Percentiles rank a stretch among this genome's conserved stretches.
phyloP scores from a whole-genome alignment of 2,888 invertebrate genomes.

The Formica aserva region DNA sequence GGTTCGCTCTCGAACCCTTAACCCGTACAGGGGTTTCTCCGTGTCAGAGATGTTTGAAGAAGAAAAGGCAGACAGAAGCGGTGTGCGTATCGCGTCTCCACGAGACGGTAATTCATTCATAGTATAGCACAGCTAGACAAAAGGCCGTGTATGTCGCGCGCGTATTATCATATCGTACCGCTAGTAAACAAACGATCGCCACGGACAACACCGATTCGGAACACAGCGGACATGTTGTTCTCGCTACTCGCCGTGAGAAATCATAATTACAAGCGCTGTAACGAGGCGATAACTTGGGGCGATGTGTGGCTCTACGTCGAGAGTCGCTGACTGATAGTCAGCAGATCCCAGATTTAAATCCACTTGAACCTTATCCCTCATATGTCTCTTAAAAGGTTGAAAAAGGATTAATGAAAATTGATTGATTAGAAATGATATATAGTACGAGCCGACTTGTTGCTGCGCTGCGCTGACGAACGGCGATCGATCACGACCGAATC shows the following conservation, averaged over 20 bases:
- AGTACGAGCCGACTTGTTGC: conserved; percentile 3
- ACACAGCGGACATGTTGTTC: conserved; percentile 79
- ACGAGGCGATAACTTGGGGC: no score
- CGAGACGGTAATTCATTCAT: not conserved
- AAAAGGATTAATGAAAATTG: no score
- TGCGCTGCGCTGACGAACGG: not conserved
- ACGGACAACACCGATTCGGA: conserved; percentile 74
- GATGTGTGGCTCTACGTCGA: no score
- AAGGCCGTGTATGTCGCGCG: conserved; percentile 3
- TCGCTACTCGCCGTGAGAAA: conserved; percentile 47
- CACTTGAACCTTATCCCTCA: no score
- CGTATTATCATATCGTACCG: conserved; percentile 56
- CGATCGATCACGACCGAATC: not conserved
- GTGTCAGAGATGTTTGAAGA: not conserved
- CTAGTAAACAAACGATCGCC: conserved; percentile 79
- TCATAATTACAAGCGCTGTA: not conserved
- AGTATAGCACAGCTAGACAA: not conserved
- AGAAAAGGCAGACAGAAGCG: not conserved
- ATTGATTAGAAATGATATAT: no score
- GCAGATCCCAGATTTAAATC: no score
- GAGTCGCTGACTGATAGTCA: no score
- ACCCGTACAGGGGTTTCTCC: not conserved
- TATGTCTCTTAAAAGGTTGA: no score
- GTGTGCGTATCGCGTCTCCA: not conserved
- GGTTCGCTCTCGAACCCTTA: not conserved